phyloP scores from a whole-genome alignment of 1,140 invertebrate species.

The silkworm (Bombyx mori) region DNA sequence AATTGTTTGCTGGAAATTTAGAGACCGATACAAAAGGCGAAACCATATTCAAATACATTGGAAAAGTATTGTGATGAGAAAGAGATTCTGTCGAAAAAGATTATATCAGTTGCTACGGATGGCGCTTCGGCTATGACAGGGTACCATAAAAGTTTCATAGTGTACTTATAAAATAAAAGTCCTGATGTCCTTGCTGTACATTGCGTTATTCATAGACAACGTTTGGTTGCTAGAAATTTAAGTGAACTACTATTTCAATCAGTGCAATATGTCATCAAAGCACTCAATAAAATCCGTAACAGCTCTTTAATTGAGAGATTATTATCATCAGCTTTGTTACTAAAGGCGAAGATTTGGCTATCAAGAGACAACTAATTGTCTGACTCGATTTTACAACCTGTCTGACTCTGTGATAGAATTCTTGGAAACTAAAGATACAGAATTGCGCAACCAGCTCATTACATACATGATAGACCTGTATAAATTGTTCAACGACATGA shows the following conservation, averaged over 20 bases:
- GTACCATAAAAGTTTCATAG: background rate
- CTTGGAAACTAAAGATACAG: background rate
- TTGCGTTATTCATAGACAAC: background rate
- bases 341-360: background rate
- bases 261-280: no score
- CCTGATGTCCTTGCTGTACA: slow-evolving; percentile 18
- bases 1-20: slow-evolving; percentile 17
- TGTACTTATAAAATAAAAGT: slow-evolving; percentile 9
- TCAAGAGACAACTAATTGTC: no score
- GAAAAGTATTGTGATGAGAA: slow-evolving; percentile 11
- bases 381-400: no score
- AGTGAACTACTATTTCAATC: background rate
- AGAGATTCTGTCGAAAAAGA: no score
- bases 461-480: background rate
- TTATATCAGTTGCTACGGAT: background rate
- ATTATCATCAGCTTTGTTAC: background rate
- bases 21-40: slow-evolving; percentile 10
- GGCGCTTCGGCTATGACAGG: slow-evolving; percentile 1
- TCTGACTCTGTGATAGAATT: slow-evolving; percentile 17
- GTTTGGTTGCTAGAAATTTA: slow-evolving; percentile 1
- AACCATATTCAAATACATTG: slow-evolving; percentile 13
- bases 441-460: background rate
- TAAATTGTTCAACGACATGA: background rate
- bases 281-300: no score
- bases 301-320: background rate